Evolutionary conservation across 2,797 vertebrate species (phyloP), one percentile per base, ranked within the genome.

Genomic region (Pantherophis alleghaniensis): DNA sequence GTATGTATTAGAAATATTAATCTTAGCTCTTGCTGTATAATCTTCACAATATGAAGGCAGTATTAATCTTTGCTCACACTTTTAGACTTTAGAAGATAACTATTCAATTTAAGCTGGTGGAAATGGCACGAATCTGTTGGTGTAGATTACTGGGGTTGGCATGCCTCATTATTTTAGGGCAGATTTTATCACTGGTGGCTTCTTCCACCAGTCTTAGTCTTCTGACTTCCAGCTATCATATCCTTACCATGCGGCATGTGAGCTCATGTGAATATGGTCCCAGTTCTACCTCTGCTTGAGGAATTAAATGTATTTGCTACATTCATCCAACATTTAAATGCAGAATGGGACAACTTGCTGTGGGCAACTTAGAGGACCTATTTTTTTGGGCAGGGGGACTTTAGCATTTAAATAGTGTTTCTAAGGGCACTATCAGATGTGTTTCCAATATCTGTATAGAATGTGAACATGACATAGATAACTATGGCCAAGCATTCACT

Each of bases 311-410:
- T 18, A 9, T 18, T 55, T 55, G 13, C 6, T 32, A n/a, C 7
- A 26, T 56, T 55, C 28, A 55, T 56, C 53, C 14, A 87, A 18
- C 7, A 14, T 56, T 57, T 55, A 16, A 87, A 87, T 87, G 53
- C 86, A 74, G 66, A 74, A 74, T 32, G 7, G 66, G n/a, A 37
- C 16, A 74, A 20, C 6, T 20, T 37, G 16, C 7, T 74, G n/a
- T 74, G 16, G 16, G n/a, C 7, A 37, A 74, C 32, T 37, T 32
- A 74, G 66, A 74, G n/a, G 16, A 18, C n/a, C n/a, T 37, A 18
- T 74, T 69, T 74, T 74, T 22, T 0, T 0, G 16, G 56, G 12
- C 3, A 1, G 24, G 1, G 26, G 5, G 12, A 66, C 61, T 24
- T n/a, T 66, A n/a, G 26, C 63, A 66, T 66, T 66, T n/a, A n/a